phyloP scores from a whole-genome alignment of 2,888 invertebrate genomes.

The Calliopum simillimum region DNA sequence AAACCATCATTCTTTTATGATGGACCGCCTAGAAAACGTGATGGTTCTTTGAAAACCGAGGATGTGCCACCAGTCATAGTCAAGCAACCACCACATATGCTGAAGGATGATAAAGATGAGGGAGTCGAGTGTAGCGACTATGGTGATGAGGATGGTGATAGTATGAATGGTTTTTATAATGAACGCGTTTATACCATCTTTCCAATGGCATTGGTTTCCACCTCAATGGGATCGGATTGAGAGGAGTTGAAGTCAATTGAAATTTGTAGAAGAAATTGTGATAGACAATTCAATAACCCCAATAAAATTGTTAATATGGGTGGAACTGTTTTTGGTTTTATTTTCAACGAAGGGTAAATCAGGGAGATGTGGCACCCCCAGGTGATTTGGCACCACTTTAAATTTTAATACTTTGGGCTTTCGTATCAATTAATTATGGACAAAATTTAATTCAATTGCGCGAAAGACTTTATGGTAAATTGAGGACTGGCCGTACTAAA shows the following conservation, averaged over 20 bases:
- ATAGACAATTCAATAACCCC: no score
- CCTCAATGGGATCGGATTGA: slow-evolving; percentile 13
- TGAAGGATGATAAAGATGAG: slow-evolving; percentile 42
- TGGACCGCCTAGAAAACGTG: not conserved
- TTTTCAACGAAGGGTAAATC: no score
- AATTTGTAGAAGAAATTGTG: no score
- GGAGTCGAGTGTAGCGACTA: slow-evolving; percentile 45
- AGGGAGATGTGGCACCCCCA: no score
- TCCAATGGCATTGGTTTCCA: slow-evolving; percentile 29
- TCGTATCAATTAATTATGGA: no score
- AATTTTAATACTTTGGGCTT: no score
- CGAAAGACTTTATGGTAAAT: no score
- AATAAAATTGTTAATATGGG: no score
- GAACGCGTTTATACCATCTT: slow-evolving; percentile 42
- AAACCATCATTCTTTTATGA: slow-evolving; percentile 2
- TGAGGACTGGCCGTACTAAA: no score
- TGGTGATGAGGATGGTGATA: slow-evolving; percentile 33
- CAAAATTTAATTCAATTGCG: no score
- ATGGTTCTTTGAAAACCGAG: not conserved
- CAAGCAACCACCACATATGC: not conserved
- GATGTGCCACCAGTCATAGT: slow-evolving; percentile 3
- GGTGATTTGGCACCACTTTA: no score
- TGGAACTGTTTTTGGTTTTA: no score
- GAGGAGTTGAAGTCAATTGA: not conserved
- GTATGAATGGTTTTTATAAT: slow-evolving; percentile 32